A percentile compares a stretch with the other conserved stretches of the same genome.
Conservation (phyloP, 2,888 invertebrate genomes). For the Epirrhoe tristata region DNA sequence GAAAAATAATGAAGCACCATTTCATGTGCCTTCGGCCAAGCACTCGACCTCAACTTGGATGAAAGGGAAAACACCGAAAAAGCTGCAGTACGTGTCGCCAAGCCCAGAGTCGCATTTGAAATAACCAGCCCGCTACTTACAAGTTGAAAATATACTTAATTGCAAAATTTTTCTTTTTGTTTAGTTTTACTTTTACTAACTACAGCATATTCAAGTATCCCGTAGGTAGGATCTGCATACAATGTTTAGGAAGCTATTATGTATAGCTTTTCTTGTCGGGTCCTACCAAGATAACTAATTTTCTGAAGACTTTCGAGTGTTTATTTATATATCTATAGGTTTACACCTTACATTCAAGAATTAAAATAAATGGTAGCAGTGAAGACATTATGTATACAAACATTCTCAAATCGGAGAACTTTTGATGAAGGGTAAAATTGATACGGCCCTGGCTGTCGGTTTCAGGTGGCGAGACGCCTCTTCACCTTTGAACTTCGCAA, state of each 20-base stretch:
- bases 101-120: slow-evolving; percentile 34
- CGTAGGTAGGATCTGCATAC: no score
- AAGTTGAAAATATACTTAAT: slow-evolving; percentile 5
- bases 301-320: no score
- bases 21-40: slow-evolving; percentile 25
- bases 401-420: background rate
- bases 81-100: slow-evolving; percentile 44
- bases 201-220: no score
- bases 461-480: slow-evolving; percentile 47
- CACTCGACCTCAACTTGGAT: slow-evolving; percentile 46
- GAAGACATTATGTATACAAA: no score
- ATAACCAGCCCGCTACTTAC: background rate
- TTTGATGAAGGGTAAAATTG: background rate
- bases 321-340: no score
- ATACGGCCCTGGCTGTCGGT: slow-evolving; percentile 44
- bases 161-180: slow-evolving; percentile 1
- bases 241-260: no score
- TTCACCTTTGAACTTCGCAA: slow-evolving; percentile 64
- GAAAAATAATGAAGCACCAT: slow-evolving; percentile 39
- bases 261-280: no score
- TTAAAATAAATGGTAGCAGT: no score
- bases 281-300: no score
- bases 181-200: no score
- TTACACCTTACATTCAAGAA: no score
- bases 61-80: slow-evolving; percentile 49